Evolutionary conservation across 2,113 vertebrate genomes (phyloP), one percentile per base, ranked within the genome.

Genomic region (Alces alces): DNA sequence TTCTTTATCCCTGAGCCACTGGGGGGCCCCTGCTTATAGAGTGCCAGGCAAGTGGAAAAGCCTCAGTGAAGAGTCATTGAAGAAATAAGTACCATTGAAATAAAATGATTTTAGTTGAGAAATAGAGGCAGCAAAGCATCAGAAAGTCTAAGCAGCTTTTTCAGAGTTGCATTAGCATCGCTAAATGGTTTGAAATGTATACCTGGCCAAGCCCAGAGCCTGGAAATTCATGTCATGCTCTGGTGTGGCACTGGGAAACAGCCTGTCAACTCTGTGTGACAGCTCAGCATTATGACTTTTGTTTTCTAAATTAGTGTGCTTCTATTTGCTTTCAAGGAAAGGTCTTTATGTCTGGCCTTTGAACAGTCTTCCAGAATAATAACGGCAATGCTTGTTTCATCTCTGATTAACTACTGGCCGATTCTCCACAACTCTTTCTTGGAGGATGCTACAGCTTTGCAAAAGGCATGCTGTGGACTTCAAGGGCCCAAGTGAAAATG

Each of bases 61-160:
- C 2, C 25, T 83, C 45, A 86, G 5, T 19, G 54, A 85, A 61
- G 0, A 43, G 39, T 84, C 2, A 14, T 6, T 66, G 27, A 82
- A 57, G 79, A 94, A 55, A 54, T 78, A 70, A 85, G 43, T 82
- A 83, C 43, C 15, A 55, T 30, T 85, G 36, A 80, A 92, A 80
- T 17, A 86, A 60, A 88, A 61, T 79, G 45, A 91, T 80, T 85
- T 93, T 52, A 73, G 2, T 54, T 90, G 50, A 92, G 33, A 94
- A 76, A 17, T 11, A 83, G 30, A 87, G n/a, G 13, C 86, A 76
- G 33, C 13, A 86, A 86, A 83, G 28, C 45, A 88, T 91, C 25
- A 54, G n/a, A 91, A 84, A 30, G 10, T 6, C 23, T 60, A 54
- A 76, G 6, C 7, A 66, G 54, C n/a, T 10, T 82, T 93, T 76